Conservation (phyloP, 2,113 vertebrate genomes). For the Nanorana parkeri region DNA sequence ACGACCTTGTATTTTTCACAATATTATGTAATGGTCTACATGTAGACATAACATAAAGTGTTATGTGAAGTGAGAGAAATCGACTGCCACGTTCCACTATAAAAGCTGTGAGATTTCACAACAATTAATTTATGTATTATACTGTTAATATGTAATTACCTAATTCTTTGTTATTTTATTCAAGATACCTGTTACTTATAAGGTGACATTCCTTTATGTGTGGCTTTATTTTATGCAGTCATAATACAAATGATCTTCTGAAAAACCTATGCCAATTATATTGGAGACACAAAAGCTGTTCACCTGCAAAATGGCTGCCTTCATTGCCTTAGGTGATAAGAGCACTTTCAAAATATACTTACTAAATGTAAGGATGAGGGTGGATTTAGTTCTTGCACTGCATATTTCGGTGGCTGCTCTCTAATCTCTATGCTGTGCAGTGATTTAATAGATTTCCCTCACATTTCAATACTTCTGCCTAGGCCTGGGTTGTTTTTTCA, state of each 20-base stretch:
- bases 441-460: too few species aligned
- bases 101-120: slow-evolving; percentile 31
- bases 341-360: too few species aligned
- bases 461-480: too few species aligned
- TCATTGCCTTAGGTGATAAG: too few species aligned
- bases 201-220: slow-evolving; percentile 3
- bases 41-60: slow-evolving; percentile 14
- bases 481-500: too few species aligned
- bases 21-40: neutral
- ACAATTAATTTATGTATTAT: neutral
- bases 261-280: too few species aligned
- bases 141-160: slow-evolving; percentile 17
- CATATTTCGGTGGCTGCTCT: too few species aligned
- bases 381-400: too few species aligned
- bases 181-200: neutral
- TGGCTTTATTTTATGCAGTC: neutral
- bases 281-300: too few species aligned
- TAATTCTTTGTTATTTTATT: slow-evolving; percentile 5
- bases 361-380: too few species aligned
- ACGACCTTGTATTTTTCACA: neutral
- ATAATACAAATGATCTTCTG: neutral
- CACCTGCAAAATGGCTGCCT: too few species aligned
- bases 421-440: too few species aligned
- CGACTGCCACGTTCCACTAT: neutral
- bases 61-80: slow-evolving; percentile 37